A percentile compares a stretch with the other conserved stretches of the same genome.
Conservation (phyloP, 1,140 invertebrate genomes). For the Hypsibius dujardini region DNA sequence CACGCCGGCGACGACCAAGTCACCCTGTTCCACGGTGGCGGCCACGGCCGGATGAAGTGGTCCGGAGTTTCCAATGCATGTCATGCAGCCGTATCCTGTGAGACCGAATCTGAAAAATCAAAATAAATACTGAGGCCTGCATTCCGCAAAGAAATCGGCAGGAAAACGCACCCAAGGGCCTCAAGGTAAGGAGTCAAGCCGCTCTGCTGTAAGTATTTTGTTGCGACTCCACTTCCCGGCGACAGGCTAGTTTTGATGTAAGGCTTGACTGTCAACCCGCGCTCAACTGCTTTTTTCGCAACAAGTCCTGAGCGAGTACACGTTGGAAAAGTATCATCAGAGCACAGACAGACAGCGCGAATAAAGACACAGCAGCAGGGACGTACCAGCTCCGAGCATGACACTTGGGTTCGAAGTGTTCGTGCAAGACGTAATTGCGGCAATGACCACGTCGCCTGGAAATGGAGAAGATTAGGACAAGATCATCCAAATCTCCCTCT, state of each 20-base stretch:
- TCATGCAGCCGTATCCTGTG: conserved; percentile 94
- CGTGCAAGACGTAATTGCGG: conserved; percentile 91
- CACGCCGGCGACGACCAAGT: conserved; percentile 79
- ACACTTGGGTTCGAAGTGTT: conserved; percentile 95
- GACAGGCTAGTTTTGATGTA: conserved; percentile 92
- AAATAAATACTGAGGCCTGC: conserved; percentile 1
- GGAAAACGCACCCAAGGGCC: conserved; percentile 48
- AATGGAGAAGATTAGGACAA: no score
- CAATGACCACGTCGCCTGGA: conserved; percentile 69
- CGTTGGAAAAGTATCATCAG: conserved; percentile 19
- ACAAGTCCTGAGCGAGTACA: conserved; percentile 50
- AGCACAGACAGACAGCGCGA: conserved; percentile 2
- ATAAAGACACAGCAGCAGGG: conserved; percentile 16
- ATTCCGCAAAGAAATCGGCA: conserved; percentile 17
- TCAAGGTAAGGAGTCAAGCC: conserved; percentile 70
- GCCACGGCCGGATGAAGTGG: conserved; percentile 73
- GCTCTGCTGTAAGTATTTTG: conserved; percentile 73
- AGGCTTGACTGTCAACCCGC: conserved; percentile 65
- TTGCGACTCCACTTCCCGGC: conserved; percentile 90
- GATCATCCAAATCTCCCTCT: no score
- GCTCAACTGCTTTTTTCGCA: conserved; percentile 81
- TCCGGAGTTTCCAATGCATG: conserved; percentile 92
- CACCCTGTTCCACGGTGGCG: conserved; percentile 83
- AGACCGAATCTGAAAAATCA: conserved; percentile 50
- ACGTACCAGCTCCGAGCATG: conserved; percentile 71